These are phyloP conservation scores for Chaetorhynchus papuensis DNA, from an alignment of 2,113 vertebrate species.

Conservation along the genomic window DNA sequence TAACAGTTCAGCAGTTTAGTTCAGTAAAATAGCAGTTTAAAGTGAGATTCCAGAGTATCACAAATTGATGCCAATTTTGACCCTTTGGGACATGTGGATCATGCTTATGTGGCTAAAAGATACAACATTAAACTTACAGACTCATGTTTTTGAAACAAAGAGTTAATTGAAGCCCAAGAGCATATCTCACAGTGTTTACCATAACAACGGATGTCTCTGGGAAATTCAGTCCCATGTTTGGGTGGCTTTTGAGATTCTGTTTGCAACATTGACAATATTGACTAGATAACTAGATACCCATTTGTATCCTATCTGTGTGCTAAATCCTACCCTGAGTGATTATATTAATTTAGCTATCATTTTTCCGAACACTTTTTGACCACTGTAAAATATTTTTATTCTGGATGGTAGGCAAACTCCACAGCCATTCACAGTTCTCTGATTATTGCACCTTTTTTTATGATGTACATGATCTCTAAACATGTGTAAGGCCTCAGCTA, in stretches of 20 bases:
- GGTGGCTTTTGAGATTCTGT: background rate
- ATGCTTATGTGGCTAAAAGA: background rate
- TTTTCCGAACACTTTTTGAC: background rate
- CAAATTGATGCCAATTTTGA: background rate
- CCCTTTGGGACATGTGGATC: background rate
- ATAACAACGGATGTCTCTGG: background rate
- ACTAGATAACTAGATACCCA: background rate
- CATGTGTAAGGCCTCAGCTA: accelerated
- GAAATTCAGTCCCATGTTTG: background rate
- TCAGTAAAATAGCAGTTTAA: background rate
- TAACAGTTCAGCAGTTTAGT: background rate
- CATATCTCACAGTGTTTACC: background rate
- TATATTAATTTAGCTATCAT: background rate
- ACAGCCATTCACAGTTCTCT: background rate
- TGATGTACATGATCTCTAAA: background rate
- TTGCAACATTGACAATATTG: background rate
- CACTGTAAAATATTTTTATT: background rate
- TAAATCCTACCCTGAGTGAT: background rate
- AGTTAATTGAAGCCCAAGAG: background rate
- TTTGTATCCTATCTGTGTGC: background rate
- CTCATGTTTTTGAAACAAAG: background rate
- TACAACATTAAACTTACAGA: accelerated
- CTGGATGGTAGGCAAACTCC: background rate
- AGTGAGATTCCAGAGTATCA: background rate
- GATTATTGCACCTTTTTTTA: background rate